These are phyloP conservation scores for Semicossyphus pulcher DNA, from an alignment of 2,113 vertebrate species.

Conservation along the genomic window DNA sequence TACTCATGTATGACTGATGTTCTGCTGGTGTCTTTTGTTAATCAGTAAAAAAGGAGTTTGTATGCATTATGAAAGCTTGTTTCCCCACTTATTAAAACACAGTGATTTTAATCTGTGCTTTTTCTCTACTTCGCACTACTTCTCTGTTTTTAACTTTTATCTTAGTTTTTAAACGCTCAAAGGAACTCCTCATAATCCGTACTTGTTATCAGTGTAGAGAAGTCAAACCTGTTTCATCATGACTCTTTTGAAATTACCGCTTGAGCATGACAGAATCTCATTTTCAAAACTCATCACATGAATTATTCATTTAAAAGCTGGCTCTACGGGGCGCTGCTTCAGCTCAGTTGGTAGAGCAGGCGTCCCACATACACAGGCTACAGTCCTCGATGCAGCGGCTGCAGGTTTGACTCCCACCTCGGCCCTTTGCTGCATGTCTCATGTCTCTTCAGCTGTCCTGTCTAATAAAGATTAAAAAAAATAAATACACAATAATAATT, in stretches of 20 bases:
- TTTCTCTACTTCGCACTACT: not conserved
- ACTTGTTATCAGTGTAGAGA: not conserved
- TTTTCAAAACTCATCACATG: not conserved
- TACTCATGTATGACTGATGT: not conserved
- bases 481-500: no score
- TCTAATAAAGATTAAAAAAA: no score
- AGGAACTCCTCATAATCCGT: not conserved
- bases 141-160: not conserved
- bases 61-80: not conserved
- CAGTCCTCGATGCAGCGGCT: no score
- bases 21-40: not conserved
- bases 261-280: not conserved
- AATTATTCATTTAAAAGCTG: not conserved
- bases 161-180: not conserved
- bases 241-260: not conserved
- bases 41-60: not conserved
- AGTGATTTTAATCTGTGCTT: no score
- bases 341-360: no score
- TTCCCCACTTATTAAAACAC: not conserved
- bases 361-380: no score
- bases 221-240: not conserved
- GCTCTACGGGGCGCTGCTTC: no score
- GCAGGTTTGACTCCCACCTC: no score
- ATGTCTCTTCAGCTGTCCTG: no score
- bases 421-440: no score